Percentiles rank a stretch among this genome's conserved stretches.
Conservation (phyloP, 1,140 invertebrate species). For the Parasteatoda tepidariorum region DNA sequence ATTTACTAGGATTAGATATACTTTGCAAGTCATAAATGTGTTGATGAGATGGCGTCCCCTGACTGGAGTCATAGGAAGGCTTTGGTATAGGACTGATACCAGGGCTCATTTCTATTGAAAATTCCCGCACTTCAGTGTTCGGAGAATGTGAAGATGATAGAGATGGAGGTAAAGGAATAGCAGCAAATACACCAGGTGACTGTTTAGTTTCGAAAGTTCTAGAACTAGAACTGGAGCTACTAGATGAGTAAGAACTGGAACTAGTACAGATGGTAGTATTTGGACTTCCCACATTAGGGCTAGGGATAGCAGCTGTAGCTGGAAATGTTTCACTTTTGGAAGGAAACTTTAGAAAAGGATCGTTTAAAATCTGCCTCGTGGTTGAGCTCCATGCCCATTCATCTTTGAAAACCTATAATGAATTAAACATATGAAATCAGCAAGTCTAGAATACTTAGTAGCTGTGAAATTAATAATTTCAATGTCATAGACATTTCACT, state of each 20-base stretch:
- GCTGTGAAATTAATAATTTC: too few relatives aligned
- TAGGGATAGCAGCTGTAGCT: background rate
- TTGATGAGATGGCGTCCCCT: background rate
- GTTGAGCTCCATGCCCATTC: constrained; percentile 67
- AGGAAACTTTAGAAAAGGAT: constrained; percentile 53
- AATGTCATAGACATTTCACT: too few relatives aligned
- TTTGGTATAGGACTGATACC: background rate
- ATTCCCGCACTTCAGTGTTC: constrained; percentile 5
- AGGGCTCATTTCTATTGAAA: constrained; percentile 38
- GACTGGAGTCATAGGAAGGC: background rate
- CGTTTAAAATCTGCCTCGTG: constrained; percentile 41
- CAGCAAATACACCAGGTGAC: constrained; percentile 11
- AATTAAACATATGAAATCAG: background rate
- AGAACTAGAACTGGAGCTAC: background rate
- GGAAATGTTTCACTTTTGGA: constrained; percentile 14
- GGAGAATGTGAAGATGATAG: constrained; percentile 30
- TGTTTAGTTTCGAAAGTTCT: constrained; percentile 8
- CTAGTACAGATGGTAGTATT: background rate
- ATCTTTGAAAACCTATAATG: constrained; percentile 70
- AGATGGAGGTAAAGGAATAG: constrained; percentile 41
- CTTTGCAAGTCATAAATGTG: constrained; percentile 17
- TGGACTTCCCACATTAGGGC: background rate
- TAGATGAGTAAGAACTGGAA: background rate
- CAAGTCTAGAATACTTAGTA: background rate
- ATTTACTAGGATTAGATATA: constrained; percentile 20